These are phyloP conservation scores for Pelecanus crispus DNA, from an alignment of 2,113 vertebrate genomes.

Conservation along the genomic window DNA sequence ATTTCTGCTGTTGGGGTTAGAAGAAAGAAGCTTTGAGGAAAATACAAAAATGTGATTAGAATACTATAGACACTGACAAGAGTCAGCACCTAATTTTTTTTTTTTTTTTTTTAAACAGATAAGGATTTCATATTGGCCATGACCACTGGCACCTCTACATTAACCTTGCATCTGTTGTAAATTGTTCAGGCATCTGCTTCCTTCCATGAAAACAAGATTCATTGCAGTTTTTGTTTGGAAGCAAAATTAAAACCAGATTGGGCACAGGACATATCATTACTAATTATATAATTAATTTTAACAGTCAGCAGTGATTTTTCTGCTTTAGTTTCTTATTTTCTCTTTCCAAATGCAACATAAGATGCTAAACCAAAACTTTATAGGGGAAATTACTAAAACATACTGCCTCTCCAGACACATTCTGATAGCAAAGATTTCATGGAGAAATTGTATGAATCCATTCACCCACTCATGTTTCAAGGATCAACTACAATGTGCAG, in stretches of 20 bases:
- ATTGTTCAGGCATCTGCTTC: slow-evolving; percentile 23
- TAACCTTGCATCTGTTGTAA: slow-evolving; percentile 15
- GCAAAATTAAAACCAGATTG: slow-evolving; percentile 10
- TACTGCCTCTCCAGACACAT: background rate
- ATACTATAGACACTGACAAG: background rate
- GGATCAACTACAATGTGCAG: background rate
- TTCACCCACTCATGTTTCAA: background rate
- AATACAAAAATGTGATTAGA: background rate
- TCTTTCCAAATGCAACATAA: background rate
- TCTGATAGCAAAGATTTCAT: background rate
- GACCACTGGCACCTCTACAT: background rate
- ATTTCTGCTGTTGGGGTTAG: background rate
- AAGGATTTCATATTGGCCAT: background rate
- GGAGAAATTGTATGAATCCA: background rate
- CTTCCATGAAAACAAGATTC: background rate
- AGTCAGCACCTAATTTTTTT: background rate
- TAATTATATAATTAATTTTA: background rate
- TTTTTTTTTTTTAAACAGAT: background rate
- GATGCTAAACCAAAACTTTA: background rate
- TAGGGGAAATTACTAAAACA: background rate
- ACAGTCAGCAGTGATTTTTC: background rate
- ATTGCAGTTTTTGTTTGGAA: background rate
- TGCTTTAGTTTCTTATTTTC: background rate
- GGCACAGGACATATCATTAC: background rate
- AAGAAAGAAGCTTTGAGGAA: background rate